These are phyloP conservation scores for Andrena bicolor DNA, from an alignment of 2,888 invertebrate species.

Conservation along the genomic window DNA sequence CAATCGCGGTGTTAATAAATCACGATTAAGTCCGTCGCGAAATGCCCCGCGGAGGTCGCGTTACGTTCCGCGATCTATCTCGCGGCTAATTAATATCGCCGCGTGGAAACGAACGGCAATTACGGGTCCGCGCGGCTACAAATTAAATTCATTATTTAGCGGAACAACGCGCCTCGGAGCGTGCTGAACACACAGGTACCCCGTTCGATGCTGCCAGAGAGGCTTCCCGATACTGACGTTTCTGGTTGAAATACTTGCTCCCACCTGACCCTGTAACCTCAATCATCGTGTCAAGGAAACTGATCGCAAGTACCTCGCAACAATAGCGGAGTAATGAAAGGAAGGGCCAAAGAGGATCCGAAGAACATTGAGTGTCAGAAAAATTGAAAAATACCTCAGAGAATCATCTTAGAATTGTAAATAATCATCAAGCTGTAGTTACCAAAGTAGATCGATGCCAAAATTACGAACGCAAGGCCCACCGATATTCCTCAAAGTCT, in stretches of 20 bases:
- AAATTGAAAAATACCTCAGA: background rate
- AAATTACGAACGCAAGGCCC: too few species aligned
- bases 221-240: background rate
- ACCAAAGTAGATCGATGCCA: too few species aligned
- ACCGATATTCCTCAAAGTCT: too few species aligned
- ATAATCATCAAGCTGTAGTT: too few species aligned
- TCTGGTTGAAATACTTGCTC: background rate
- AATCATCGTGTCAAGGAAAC: slow-evolving; percentile 21
- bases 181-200: too few species aligned
- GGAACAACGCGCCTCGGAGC: background rate
- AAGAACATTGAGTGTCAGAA: background rate
- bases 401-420: background rate
- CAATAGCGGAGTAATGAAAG: slow-evolving; percentile 6
- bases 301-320: background rate
- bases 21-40: slow-evolving; percentile 57
- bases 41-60: slow-evolving; percentile 32
- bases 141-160: slow-evolving; percentile 44
- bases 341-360: background rate
- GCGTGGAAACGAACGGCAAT: slow-evolving; percentile 51
- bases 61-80: slow-evolving; percentile 31
- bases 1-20: slow-evolving; percentile 52
- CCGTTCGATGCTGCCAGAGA: background rate
- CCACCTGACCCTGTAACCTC: background rate
- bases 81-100: slow-evolving; percentile 50
- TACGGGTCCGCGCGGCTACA: slow-evolving; percentile 35